These are phyloP conservation scores for zebrafish (Danio rerio) DNA, from an alignment of 2,113 vertebrate genomes.

Conservation along the genomic window GRCz12tu NC_133182.1:71984501-71985000, in stretches of 20 bases:
- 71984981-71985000: too few species aligned
- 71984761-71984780: not conserved
- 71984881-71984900: too few species aligned
- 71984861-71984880: too few species aligned
- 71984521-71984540: slow-evolving; percentile 46
- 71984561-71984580: slow-evolving; percentile 34
- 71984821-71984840: too few species aligned
- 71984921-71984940: too few species aligned
- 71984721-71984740: not conserved
- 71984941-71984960: too few species aligned
- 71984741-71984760: not conserved
- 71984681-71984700: not conserved
- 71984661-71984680: slow-evolving; percentile 26
- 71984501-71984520: slow-evolving; percentile 46
- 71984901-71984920: too few species aligned
- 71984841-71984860: too few species aligned
- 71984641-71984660: slow-evolving; percentile 21
- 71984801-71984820: too few species aligned
- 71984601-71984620: slow-evolving; percentile 33
- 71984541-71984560: slow-evolving; percentile 48
- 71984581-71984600: slow-evolving; percentile 36
- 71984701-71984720: slow-evolving; percentile 6
- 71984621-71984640: slow-evolving; percentile 43
- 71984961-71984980: too few species aligned
- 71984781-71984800: not conserved